Evolutionary conservation across 2,797 vertebrate species (phyloP), one percentile per base, ranked within the genome.

Genomic region (Sorex maritimensis): DNA sequence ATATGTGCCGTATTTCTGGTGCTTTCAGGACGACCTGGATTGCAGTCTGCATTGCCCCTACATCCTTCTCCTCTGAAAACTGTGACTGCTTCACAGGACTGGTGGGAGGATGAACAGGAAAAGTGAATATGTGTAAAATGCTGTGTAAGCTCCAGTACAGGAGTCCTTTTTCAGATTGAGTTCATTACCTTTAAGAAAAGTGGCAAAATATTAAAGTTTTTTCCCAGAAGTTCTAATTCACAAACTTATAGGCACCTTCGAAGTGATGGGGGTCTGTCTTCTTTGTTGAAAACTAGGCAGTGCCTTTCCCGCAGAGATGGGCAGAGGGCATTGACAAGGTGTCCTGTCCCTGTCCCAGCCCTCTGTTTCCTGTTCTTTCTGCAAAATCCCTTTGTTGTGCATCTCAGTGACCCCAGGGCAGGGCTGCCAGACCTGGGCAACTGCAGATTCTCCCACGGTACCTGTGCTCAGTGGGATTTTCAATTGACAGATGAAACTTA

Each of bases 141-240:
- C 65, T 86, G 63, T 14, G 44, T 17, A 69, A 41, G 82, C 12
- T 82, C 14, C 28, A 3, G 12, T 77, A 26, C 58, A 44, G 14
- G 28, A 82, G 28, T 86, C 26, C 0, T 78, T 52, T 73, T 83
- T 41, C 24, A 24, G 71, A 52, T 52, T 52, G 38, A 77, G 38
- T 23, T 58, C 58, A 24, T 74, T 89, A 52, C 1, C 26, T 28
- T 68, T 41, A 81, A 89, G 75, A 92, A 91, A 83, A 26, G 6
- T 72, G 52, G 11, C 46, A 74, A 75, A 84, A 69, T 65, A 71
- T 79, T 95, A 71, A 88, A 83, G 13, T 65, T 30, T 72, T 19
- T 17, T 41, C 75, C 28, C 74, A 87, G 15, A 65, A 81, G 58
- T 75, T 93, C 63, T 49, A 77, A 69, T 52, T 69, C 30, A 41